Evolutionary conservation across 2,113 vertebrate species (phyloP).

Genomic region (Lepus europaeus): DNA sequence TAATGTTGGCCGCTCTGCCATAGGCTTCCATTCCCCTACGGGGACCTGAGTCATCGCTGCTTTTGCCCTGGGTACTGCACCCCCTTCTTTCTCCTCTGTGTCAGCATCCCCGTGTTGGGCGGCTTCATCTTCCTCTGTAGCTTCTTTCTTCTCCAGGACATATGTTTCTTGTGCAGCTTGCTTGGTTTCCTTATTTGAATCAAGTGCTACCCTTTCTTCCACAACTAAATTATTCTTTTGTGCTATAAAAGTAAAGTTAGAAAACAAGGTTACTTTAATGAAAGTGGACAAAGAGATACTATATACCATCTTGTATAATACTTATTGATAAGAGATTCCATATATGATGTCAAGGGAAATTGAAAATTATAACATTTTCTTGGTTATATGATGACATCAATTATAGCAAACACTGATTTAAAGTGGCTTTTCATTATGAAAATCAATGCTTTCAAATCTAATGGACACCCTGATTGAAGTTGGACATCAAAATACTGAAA

Average conservation of each 20-base stretch:
- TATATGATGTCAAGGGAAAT: not conserved
- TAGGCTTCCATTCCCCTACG: not conserved
- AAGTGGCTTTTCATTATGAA: not conserved
- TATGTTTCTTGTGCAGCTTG: not conserved
- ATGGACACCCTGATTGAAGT: not conserved
- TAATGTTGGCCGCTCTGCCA: not conserved
- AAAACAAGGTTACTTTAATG: slow-evolving; percentile 57
- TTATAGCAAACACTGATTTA: not conserved
- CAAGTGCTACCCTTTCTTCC: not conserved
- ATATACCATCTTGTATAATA: not conserved
- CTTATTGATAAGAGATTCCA: not conserved
- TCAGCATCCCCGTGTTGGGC: not conserved
- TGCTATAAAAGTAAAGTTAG: slow-evolving; percentile 56
- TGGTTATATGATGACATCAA: not conserved
- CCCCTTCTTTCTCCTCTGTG: not conserved
- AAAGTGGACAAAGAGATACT: not conserved
- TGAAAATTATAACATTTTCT: not conserved
- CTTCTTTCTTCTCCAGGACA: not conserved
- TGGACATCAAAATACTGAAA: slow-evolving; percentile 32
- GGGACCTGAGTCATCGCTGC: not conserved
- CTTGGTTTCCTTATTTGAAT: not conserved
- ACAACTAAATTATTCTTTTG: not conserved
- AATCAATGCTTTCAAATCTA: slow-evolving; percentile 33
- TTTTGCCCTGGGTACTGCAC: not conserved
- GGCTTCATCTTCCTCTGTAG: not conserved